These are phyloP conservation scores for Drosophila emarginata DNA, from an alignment of 2,888 invertebrate genomes.

Conservation along the genomic window DNA sequence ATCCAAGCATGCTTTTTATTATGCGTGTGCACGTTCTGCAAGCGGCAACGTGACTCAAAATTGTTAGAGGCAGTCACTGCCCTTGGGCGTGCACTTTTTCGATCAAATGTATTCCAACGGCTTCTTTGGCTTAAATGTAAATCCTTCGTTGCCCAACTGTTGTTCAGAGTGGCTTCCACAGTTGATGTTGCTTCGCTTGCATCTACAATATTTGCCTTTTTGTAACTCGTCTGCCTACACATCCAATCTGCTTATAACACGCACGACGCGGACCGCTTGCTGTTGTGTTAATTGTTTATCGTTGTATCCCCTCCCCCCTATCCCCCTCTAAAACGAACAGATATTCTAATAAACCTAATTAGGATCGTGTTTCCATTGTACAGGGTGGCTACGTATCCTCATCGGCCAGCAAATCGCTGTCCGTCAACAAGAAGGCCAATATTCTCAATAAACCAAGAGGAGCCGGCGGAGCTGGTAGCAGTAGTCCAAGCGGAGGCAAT, in stretches of 20 bases:
- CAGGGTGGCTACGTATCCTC: constrained; percentile 87
- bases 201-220: constrained; percentile 50
- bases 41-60: constrained; percentile 41
- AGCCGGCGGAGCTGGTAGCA: constrained; percentile 72
- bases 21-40: constrained; percentile 25
- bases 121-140: constrained; percentile 36
- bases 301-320: constrained; percentile 41
- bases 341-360: constrained; percentile 81
- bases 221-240: constrained; percentile 58
- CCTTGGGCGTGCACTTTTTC: constrained; percentile 19
- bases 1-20: constrained; percentile 17
- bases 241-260: constrained; percentile 53
- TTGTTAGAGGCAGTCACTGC: constrained; percentile 39
- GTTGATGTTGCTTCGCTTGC: constrained; percentile 35
- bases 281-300: constrained; percentile 79
- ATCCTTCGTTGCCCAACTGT: constrained; percentile 20
- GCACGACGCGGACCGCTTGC: constrained; percentile 81
- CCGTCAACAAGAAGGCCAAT: constrained; percentile 90
- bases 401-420: constrained; percentile 84
- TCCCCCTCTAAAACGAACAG: constrained; percentile 67
- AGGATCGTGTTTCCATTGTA: constrained; percentile 88
- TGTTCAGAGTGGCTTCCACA: constrained; percentile 33
- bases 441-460: constrained; percentile 87
- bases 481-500: constrained; percentile 53
- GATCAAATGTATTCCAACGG: constrained; percentile 58